Evolutionary conservation across 2,888 invertebrate genomes (phyloP).

Genomic region (Erebia epiphron): DNA sequence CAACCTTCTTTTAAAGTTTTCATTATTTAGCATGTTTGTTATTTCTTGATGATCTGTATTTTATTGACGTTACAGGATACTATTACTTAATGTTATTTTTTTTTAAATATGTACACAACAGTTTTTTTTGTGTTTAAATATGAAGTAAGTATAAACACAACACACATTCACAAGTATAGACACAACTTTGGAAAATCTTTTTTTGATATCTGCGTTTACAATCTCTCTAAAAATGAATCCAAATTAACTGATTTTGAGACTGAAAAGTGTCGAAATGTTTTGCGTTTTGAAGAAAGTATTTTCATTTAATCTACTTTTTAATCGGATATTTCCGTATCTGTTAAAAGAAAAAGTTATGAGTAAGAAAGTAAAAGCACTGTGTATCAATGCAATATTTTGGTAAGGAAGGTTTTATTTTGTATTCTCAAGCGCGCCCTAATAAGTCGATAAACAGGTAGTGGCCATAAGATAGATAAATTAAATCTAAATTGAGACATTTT

Average conservation of each 20-base stretch:
- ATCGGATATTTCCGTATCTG: neutral
- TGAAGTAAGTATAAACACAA: neutral
- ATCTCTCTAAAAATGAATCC: neutral
- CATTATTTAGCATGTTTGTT: neutral
- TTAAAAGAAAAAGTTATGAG: neutral
- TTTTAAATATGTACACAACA: neutral
- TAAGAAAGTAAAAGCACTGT: neutral
- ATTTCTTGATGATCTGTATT: neutral
- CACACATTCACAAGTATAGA: too few relatives aligned
- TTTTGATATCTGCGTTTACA: neutral
- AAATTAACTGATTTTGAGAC: neutral
- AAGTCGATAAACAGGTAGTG: too few relatives aligned
- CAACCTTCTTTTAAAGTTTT: neutral
- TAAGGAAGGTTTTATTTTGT: neutral
- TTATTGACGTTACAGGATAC: too few relatives aligned
- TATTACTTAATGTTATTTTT: neutral
- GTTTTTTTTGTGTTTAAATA: neutral
- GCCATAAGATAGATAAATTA: too few relatives aligned
- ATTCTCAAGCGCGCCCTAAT: too few relatives aligned
- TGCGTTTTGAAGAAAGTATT: constrained; percentile 2
- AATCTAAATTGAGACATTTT: too few relatives aligned
- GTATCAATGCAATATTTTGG: neutral
- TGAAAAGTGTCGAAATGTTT: neutral
- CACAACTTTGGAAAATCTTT: constrained; percentile 4
- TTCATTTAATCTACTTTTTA: neutral